Conservation (phyloP, 2,888 invertebrate genomes). For the Cinara cedri region DNA sequence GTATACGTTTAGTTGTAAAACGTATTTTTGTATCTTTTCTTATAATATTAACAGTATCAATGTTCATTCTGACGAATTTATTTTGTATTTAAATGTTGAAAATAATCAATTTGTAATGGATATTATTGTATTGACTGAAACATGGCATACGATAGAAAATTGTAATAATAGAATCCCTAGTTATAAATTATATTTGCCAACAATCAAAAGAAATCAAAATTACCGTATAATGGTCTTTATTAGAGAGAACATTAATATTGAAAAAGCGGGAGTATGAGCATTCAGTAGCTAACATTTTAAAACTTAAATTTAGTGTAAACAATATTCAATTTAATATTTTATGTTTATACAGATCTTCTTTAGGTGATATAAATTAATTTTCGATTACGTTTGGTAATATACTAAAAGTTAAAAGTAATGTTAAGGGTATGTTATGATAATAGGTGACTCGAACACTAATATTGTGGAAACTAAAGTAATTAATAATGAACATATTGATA, state of each 20-base stretch:
- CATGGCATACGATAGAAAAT: no score
- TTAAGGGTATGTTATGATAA: neutral
- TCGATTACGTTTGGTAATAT: no score
- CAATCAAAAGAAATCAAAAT: neutral
- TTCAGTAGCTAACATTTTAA: neutral
- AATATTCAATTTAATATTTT: neutral
- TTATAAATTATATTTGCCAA: neutral
- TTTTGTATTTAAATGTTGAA: no score
- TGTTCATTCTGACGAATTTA: no score
- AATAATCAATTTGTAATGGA: no score
- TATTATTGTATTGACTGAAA: constrained; percentile 6
- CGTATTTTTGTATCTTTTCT: no score
- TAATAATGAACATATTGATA: neutral
- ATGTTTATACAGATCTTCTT: constrained; percentile 8
- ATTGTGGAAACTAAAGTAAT: neutral
- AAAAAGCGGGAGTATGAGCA: neutral
- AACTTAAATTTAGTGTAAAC: neutral
- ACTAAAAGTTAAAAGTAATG: no score
- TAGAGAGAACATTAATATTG: neutral
- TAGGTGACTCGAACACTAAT: constrained; percentile 3
- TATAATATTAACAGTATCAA: no score
- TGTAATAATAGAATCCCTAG: no score
- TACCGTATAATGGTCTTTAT: neutral
- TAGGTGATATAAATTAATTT: no score
- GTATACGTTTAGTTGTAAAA: no score